Conservation (phyloP, 2,888 invertebrate species). For the Priocnemis perturbator region DNA sequence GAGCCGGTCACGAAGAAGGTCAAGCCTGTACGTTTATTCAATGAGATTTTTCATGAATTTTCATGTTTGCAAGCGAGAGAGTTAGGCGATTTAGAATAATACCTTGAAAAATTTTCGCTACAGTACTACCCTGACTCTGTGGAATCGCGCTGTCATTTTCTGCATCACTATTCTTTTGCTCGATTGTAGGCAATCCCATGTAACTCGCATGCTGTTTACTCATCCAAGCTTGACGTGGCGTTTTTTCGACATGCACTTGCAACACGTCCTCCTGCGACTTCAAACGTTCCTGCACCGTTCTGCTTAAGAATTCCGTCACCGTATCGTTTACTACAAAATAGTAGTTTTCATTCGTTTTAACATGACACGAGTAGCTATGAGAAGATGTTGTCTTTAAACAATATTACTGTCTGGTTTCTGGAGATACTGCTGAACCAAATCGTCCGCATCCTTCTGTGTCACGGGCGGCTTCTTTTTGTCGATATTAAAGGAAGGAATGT, state of each 20-base stretch:
- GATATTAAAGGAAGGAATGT: conserved; percentile 66
- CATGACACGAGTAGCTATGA: too few species aligned
- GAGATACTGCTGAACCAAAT: conserved; percentile 67
- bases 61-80: not conserved
- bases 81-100: not conserved
- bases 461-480: conserved; percentile 28
- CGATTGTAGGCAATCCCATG: too few species aligned
- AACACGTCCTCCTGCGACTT: too few species aligned
- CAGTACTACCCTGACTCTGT: conserved; percentile 59
- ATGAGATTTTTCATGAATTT: not conserved
- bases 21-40: conserved; percentile 65
- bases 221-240: too few species aligned
- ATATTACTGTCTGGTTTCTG: conserved; percentile 46
- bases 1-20: conserved; percentile 75
- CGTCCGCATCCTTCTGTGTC: conserved; percentile 50
- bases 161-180: conserved; percentile 6
- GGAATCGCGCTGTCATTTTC: conserved; percentile 59
- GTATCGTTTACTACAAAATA: too few species aligned
- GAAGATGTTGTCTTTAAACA: too few species aligned
- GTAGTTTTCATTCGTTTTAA: too few species aligned
- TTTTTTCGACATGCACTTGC: too few species aligned
- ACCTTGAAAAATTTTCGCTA: conserved; percentile 61
- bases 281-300: not conserved
- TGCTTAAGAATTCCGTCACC: too few species aligned
- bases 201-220: too few species aligned